Evolutionary conservation across 2,797 vertebrate genomes (phyloP).

Genomic region (Scolopax rusticola): DNA sequence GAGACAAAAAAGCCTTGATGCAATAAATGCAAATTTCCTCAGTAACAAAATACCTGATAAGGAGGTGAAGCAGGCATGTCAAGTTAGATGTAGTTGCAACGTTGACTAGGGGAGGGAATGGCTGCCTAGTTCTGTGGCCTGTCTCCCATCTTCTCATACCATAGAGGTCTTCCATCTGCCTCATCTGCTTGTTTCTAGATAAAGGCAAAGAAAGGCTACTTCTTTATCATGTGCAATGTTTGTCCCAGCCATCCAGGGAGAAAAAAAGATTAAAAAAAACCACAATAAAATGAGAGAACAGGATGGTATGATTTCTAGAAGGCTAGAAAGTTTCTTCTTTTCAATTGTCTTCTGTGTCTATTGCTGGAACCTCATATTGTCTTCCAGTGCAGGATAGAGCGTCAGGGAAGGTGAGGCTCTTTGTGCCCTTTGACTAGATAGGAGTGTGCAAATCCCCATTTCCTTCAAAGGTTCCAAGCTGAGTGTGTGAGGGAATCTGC

Average conservation of each 20-base stretch:
- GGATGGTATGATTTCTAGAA: neutral
- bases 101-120: neutral
- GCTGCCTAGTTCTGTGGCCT: neutral
- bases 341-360: neutral
- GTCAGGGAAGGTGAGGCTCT: neutral
- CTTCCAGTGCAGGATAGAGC: neutral
- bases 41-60: neutral
- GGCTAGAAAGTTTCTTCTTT: neutral
- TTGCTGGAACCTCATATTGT: neutral
- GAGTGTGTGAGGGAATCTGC: neutral
- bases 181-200: neutral
- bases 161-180: neutral
- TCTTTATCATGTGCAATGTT: neutral
- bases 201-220: neutral
- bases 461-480: neutral
- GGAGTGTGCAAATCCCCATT: neutral
- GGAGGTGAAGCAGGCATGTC: neutral
- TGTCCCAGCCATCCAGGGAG: neutral
- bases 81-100: neutral
- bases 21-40: neutral
- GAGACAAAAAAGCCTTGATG: neutral
- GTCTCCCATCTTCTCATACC: neutral
- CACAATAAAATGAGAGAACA: neutral
- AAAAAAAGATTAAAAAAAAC: neutral
- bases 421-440: neutral